These are phyloP conservation scores for Varroa destructor DNA, from an alignment of 1,140 invertebrate species.

Conservation along the genomic window DNA sequence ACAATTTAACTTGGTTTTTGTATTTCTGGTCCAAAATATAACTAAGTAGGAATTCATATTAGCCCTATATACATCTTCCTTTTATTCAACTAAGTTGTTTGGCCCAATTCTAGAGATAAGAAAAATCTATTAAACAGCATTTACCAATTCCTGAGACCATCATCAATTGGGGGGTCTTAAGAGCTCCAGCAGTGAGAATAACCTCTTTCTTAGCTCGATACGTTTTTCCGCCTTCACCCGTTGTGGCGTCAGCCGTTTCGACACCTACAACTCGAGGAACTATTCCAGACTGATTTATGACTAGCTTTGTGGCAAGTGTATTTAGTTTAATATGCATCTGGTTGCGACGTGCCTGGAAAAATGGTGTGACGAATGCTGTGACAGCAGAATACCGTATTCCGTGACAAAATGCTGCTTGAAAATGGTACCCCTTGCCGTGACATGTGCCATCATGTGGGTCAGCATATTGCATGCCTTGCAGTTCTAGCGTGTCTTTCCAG, in stretches of 20 bases:
- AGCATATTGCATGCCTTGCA: conserved; percentile 10
- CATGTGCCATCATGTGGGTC: conserved; percentile 10
- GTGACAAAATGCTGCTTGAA: conserved; percentile 15
- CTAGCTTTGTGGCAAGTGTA: conserved; percentile 9
- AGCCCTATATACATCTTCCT: too few species aligned
- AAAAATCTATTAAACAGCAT: neutral
- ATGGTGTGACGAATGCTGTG: conserved; percentile 14
- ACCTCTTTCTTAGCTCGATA: neutral
- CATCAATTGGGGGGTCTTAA: conserved; percentile 21
- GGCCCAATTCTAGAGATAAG: too few species aligned
- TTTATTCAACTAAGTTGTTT: too few species aligned
- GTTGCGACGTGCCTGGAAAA: conserved; percentile 23
- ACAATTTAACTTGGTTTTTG: too few species aligned
- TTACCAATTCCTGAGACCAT: conserved; percentile 22
- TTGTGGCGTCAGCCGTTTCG: conserved; percentile 6
- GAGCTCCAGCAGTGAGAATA: conserved; percentile 25
- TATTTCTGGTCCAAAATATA: too few species aligned
- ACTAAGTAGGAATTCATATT: too few species aligned
- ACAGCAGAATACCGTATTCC: conserved; percentile 13
- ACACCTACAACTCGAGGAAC: neutral
- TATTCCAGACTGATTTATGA: neutral
- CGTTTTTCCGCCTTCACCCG: neutral
- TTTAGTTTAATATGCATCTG: conserved; percentile 26
- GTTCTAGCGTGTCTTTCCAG: neutral
- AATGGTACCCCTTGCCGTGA: conserved; percentile 24